A percentile compares a stretch with the other conserved stretches of the same genome.
These are phyloP conservation scores for Discoglossus pictus DNA, from an alignment of 2,797 vertebrate species.

Conservation along the genomic window DNA sequence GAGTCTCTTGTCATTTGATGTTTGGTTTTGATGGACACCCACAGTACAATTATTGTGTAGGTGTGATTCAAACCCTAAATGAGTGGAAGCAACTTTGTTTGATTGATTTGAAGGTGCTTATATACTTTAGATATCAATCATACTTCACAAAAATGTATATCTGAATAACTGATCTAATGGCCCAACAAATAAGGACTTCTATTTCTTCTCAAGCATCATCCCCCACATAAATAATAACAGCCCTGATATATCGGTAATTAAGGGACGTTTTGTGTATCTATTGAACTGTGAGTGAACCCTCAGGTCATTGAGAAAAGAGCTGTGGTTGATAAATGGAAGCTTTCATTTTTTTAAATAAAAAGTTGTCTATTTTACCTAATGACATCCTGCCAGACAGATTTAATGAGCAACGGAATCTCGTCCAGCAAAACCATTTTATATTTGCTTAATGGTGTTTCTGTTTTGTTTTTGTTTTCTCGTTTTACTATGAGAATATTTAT, in stretches of 20 bases:
- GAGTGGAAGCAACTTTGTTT: too few species aligned
- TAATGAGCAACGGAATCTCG: not conserved
- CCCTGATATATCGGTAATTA: not conserved
- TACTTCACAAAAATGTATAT: too few species aligned
- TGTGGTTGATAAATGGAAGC: too few species aligned
- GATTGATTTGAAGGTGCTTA: too few species aligned
- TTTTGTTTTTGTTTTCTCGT: not conserved
- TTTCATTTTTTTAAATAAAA: not conserved
- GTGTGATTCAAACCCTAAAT: too few species aligned
- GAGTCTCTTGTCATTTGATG: too few species aligned
- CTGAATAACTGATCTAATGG: not conserved
- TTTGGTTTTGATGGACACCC: too few species aligned
- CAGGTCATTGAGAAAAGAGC: not conserved
- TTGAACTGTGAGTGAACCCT: not conserved
- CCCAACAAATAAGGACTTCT: not conserved
- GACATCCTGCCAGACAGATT: not conserved
- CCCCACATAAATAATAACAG: too few species aligned
- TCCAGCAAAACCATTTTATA: not conserved
- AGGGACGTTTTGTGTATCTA: not conserved
- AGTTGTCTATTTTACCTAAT: not conserved
- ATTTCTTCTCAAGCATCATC: not conserved
- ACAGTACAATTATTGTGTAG: too few species aligned
- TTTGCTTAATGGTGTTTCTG: not conserved
- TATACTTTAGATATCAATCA: too few species aligned
- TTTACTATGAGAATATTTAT: not conserved